Base-by-base conservation (phyloP, 2,888 invertebrate species). In the Metallyticus violacea region DNA sequence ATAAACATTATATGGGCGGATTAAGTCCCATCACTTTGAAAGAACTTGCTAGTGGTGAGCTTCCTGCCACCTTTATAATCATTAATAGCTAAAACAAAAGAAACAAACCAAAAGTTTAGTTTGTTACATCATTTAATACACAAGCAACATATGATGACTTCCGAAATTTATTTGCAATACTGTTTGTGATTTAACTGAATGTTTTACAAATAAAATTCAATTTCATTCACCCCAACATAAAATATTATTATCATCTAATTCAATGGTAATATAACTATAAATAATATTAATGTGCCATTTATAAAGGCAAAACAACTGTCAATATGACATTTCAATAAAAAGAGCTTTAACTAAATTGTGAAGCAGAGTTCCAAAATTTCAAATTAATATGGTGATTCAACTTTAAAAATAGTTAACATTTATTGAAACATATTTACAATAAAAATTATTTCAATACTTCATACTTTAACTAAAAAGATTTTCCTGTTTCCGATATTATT, bases 1-100 rank as follows among this genome's bases (percentile, higher is more conserved):
- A 22, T 81, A 15, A 82, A 82, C 81, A 81, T 25, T 29, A 82
- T 27, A 40, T 82, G 82, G 82, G 82, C 82, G 82, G 82, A 82
- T 82, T 82, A 82, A 62, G 62, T 82, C 27, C 80, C 82, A 62
- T 25, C 82, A 82, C 82, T 29, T 82, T 82, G 22, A 26, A 81
- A 28, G 15, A 27, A 15, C 76, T 82, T 82, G 82, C 82, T 82
- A 82, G 82, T 26, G 76, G 82, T 82, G 82, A 82, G 82, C 40
- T 62, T 62, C 22, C 40, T 62, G 40, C 40, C 40, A 62, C 40
- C 40, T 62, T 62, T 62, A 62, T 15, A 6, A 62, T 62, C 15
- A n/a, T n/a, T n/a, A 62, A 62, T 15, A 15, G 22, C 15, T 62
- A 15, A 62, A 62, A 15, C 22, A 62, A 62, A 62, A 62, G 40